Evolutionary conservation across 2,113 vertebrate species (phyloP).

Genomic region (Semnornis frantzii): DNA sequence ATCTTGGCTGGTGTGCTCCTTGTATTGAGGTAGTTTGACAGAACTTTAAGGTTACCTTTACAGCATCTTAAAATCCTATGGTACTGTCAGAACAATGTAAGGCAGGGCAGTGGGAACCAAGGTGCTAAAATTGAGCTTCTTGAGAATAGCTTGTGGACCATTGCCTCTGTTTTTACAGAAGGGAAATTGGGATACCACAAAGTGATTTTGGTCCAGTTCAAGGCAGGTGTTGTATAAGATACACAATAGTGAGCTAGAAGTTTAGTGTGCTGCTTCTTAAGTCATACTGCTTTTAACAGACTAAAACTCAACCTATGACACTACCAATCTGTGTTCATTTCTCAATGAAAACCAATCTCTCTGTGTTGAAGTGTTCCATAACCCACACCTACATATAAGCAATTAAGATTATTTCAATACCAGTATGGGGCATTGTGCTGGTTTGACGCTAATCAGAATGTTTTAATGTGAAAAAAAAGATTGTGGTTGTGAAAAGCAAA

Average conservation of each 20-base stretch:
- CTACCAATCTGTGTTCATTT: not conserved
- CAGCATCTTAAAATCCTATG: not conserved
- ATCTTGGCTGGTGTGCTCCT: not conserved
- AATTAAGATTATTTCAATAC: not conserved
- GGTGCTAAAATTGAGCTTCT: not conserved
- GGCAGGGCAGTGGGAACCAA: not conserved
- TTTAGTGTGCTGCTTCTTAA: not conserved
- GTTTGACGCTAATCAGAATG: too few species aligned
- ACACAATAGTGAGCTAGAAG: not conserved
- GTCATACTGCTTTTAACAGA: not conserved
- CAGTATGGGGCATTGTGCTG: too few species aligned
- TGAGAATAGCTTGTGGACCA: not conserved
- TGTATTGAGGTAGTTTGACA: not conserved
- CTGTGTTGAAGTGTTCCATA: not conserved
- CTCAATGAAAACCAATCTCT: not conserved
- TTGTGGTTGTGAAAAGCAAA: too few species aligned
- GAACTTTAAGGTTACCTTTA: conserved; percentile 1
- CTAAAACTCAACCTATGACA: too few species aligned
- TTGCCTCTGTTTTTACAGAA: not conserved
- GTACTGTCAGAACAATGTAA: not conserved
- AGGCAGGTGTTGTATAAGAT: not conserved
- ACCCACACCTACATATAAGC: not conserved
- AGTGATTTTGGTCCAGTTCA: not conserved
- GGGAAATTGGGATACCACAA: not conserved
- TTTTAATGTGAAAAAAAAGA: too few species aligned